Evolutionary conservation across 2,113 vertebrate genomes (phyloP).

Genomic region (Anser cygnoides): DNA sequence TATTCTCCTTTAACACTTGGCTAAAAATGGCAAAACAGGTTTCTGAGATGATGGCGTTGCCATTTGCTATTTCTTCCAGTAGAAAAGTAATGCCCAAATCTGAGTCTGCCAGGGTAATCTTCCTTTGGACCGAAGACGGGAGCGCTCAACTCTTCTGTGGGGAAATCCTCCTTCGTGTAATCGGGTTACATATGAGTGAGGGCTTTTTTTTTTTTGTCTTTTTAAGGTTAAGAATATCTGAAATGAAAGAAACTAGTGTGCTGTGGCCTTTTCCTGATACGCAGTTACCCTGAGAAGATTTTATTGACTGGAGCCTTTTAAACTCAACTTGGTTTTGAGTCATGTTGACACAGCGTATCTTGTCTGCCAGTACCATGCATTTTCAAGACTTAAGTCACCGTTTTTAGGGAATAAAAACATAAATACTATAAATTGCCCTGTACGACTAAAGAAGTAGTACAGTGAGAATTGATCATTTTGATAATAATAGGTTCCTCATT

Average conservation of each 20-base stretch:
- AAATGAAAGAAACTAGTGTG: not conserved
- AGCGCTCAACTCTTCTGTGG: not conserved
- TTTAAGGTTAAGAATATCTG: not conserved
- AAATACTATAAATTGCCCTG: not conserved
- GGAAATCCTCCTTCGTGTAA: not conserved
- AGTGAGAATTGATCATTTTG: accelerated
- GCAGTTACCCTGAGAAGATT: not conserved
- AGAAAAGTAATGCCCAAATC: not conserved
- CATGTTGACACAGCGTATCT: not conserved
- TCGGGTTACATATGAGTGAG: not conserved
- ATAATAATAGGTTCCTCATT: accelerated
- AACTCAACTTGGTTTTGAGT: not conserved
- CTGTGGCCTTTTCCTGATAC: not conserved
- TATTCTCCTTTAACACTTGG: not conserved
- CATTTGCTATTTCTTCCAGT: not conserved
- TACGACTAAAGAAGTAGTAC: not conserved
- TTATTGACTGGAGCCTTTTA: not conserved
- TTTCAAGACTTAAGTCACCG: not conserved
- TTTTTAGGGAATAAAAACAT: not conserved
- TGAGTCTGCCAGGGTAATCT: not conserved
- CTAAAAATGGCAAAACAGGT: not conserved
- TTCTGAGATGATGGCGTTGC: not conserved
- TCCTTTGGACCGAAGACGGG: not conserved
- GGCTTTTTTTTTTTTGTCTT: not conserved
- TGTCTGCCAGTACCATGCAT: accelerated